Conservation (phyloP, 2,888 invertebrate species). For the Tortricodes alternella region DNA sequence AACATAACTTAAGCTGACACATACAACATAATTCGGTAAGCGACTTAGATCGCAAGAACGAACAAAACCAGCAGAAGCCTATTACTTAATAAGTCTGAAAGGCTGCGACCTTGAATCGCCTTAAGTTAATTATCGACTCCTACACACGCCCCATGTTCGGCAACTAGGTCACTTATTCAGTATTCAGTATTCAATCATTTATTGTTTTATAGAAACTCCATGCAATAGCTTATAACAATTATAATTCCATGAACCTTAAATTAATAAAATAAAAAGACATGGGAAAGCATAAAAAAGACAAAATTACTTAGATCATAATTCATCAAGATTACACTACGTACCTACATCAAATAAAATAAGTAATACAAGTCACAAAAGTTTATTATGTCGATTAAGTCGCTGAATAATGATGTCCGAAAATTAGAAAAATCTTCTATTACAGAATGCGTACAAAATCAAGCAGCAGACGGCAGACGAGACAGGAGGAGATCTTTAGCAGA, state of each 20-base stretch:
- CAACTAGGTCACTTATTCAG: conserved; percentile 37
- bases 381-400: background rate
- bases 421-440: background rate
- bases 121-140: conserved; percentile 42
- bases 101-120: conserved; percentile 19
- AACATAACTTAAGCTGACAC: background rate
- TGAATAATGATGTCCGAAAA: background rate
- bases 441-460: conserved; percentile 2
- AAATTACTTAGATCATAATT: too few species aligned
- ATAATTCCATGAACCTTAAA: too few species aligned
- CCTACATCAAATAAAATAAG: too few species aligned
- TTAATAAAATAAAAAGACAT: too few species aligned
- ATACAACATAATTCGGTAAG: background rate
- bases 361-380: too few species aligned
- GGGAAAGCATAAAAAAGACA: too few species aligned
- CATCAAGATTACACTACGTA: too few species aligned
- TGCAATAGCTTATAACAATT: too few species aligned
- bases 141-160: conserved; percentile 36
- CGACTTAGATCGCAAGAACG: background rate
- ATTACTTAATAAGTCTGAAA: conserved; percentile 17
- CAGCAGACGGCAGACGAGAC: conserved; percentile 2
- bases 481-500: conserved; percentile 1
- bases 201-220: too few species aligned
- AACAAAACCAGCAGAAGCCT: conserved; percentile 5
- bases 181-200: too few species aligned